phyloP scores from a whole-genome alignment of 2,113 vertebrate genomes.

The Balaenoptera acutorostrata region DNA sequence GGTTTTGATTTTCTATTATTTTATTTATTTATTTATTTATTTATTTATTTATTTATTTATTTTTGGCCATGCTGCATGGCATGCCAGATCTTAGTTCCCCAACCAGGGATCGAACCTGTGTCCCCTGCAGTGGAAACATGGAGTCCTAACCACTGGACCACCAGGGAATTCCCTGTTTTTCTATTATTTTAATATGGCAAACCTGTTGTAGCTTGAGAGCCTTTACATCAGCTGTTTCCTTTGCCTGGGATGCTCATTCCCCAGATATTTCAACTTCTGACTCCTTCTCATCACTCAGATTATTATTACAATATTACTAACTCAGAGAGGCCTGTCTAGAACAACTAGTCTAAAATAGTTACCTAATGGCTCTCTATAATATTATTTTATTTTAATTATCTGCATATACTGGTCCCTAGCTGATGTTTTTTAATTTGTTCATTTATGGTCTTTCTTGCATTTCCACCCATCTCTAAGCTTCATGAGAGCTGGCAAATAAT shows the following conservation, averaged over 20 bases:
- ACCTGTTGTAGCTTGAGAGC: not conserved
- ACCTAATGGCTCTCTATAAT: not conserved
- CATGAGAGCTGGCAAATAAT: not conserved
- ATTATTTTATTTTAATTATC: not conserved
- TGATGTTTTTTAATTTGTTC: not conserved
- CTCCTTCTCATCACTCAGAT: not conserved
- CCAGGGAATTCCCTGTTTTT: not conserved
- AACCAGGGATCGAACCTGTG: too few species aligned
- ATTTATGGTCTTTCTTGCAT: not conserved
- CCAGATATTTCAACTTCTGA: not conserved
- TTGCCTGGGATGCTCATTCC: not conserved
- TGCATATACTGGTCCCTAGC: not conserved
- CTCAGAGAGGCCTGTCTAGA: not conserved
- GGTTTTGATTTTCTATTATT: not conserved
- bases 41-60: too few species aligned
- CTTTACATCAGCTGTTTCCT: not conserved
- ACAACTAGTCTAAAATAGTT: not conserved
- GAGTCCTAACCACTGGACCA: too few species aligned
- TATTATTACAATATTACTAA: not conserved
- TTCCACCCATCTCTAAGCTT: not conserved
- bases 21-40: too few species aligned
- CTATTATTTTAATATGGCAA: not conserved
- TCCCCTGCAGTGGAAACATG: too few species aligned
- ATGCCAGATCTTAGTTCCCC: too few species aligned
- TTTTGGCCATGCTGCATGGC: too few species aligned